These are phyloP conservation scores for Metellina segmentata DNA, from an alignment of 2,888 invertebrate genomes.

Conservation along the genomic window DNA sequence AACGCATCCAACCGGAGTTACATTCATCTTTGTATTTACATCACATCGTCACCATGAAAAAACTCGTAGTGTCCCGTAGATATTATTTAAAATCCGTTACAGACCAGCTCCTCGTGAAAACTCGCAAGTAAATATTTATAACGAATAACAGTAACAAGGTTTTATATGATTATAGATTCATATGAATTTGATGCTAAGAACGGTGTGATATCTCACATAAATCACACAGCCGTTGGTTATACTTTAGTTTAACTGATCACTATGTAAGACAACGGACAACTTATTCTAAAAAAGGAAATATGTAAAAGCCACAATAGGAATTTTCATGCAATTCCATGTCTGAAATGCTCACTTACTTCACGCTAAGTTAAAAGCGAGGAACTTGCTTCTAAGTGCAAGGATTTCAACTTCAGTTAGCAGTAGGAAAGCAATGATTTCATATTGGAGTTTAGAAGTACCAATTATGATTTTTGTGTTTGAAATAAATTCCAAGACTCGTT, in stretches of 20 bases:
- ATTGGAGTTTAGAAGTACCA: no score
- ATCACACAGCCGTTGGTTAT: conserved; percentile 49
- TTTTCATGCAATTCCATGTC: conserved; percentile 30
- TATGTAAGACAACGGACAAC: conserved; percentile 49
- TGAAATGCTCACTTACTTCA: background rate
- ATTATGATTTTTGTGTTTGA: no score
- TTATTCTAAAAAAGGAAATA: conserved; percentile 30
- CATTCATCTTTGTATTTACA: background rate
- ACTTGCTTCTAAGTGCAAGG: no score
- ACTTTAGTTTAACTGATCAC: conserved; percentile 49
- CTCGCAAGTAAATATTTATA: background rate
- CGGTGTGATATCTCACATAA: conserved; percentile 28
- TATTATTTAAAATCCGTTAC: background rate
- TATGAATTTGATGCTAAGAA: conserved; percentile 28
- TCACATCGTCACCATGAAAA: background rate
- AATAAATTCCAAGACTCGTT: no score
- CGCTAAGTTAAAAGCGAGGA: no score
- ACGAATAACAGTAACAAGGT: conserved; percentile 8
- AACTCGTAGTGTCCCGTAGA: no score
- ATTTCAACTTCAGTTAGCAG: no score
- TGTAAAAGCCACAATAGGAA: conserved; percentile 50
- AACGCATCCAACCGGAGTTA: no score
- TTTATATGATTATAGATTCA: conserved; percentile 23
- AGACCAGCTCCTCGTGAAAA: background rate
- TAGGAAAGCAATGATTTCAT: no score